phyloP scores from a whole-genome alignment of 2,888 invertebrate genomes.

The Globia sparganii region DNA sequence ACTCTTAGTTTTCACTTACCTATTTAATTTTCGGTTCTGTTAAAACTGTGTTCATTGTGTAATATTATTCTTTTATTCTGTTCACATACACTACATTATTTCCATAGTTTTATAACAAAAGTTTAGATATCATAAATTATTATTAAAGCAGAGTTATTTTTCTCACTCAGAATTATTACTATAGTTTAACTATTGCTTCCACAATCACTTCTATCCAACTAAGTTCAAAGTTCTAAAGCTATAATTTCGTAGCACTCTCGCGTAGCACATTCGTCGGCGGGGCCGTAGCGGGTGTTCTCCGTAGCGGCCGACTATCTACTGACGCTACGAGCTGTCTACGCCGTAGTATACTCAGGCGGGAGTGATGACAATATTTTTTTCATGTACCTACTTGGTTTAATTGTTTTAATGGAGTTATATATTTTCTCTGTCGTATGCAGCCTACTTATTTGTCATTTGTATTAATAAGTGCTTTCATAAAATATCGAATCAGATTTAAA shows the following conservation, averaged over 20 bases:
- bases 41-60: constrained; percentile 40
- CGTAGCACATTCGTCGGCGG: constrained; percentile 68
- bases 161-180: constrained; percentile 40
- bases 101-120: constrained; percentile 17
- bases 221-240: constrained; percentile 60
- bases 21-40: constrained; percentile 44
- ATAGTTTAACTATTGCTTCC: constrained; percentile 37
- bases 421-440: not conserved
- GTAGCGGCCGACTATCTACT: constrained; percentile 81
- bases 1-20: constrained; percentile 51
- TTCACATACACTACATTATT: constrained; percentile 48
- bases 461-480: not conserved
- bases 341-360: constrained; percentile 68
- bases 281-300: constrained; percentile 76
- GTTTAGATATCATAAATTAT: constrained; percentile 2
- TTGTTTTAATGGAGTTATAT: constrained; percentile 7
- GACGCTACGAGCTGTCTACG: constrained; percentile 80
- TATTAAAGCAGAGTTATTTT: constrained; percentile 15
- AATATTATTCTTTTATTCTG: constrained; percentile 5
- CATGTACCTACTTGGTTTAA: constrained; percentile 2
- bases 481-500: not conserved
- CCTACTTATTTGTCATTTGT: not conserved
- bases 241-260: constrained; percentile 65
- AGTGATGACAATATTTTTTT: constrained; percentile 46
- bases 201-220: constrained; percentile 54